These are phyloP conservation scores for Glossophaga mutica DNA, from an alignment of 2,797 vertebrate species.

Conservation along the genomic window DNA sequence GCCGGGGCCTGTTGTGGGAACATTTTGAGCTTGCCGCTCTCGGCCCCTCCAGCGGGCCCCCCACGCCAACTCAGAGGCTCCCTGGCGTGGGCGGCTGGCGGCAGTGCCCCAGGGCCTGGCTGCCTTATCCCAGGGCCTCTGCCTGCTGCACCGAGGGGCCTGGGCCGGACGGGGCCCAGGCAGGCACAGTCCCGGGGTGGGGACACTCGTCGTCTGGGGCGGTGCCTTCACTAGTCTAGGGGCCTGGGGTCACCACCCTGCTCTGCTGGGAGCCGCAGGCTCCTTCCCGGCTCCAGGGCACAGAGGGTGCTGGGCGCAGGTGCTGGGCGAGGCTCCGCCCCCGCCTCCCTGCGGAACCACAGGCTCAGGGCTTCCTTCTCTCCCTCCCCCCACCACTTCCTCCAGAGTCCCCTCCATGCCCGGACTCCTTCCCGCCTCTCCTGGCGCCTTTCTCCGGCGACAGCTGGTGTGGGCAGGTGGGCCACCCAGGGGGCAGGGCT, in stretches of 20 bases:
- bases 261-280: rapidly evolving
- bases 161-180: rapidly evolving
- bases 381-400: not conserved
- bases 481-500: rapidly evolving
- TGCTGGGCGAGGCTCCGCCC: not conserved
- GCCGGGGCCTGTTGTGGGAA: rapidly evolving
- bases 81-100: rapidly evolving
- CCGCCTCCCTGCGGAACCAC: rapidly evolving
- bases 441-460: not conserved
- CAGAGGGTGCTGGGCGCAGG: rapidly evolving
- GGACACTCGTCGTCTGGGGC: rapidly evolving
- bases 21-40: too few species aligned
- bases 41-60: rapidly evolving
- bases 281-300: not conserved
- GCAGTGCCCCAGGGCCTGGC: rapidly evolving
- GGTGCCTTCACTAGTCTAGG: not conserved
- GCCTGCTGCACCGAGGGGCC: not conserved
- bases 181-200: not conserved
- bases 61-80: not conserved
- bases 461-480: constrained; percentile 46
- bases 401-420: not conserved
- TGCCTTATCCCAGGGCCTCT: too few species aligned
- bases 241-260: not conserved
- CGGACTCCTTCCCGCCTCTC: not conserved
- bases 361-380: not conserved